Percentiles rank a stretch among this genome's conserved stretches.
These are phyloP conservation scores for Triops cancriformis DNA, from an alignment of 1,140 invertebrate genomes.

Conservation along the genomic window DNA sequence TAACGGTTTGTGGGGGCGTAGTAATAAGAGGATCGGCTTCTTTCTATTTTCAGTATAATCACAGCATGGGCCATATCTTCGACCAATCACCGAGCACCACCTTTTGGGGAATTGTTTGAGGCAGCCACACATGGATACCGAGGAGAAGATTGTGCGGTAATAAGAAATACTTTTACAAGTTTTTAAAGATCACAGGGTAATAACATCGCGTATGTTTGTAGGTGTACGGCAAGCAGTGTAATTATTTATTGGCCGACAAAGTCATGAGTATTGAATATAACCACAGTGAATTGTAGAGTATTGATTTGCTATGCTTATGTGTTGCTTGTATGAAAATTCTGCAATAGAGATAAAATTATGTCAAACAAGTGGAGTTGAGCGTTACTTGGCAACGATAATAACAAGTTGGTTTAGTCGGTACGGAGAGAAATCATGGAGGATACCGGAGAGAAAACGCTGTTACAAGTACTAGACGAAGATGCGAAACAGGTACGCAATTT, in stretches of 20 bases:
- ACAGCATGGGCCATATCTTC: conserved; percentile 16
- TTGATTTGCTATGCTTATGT: not conserved
- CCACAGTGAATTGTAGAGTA: conserved; percentile 3
- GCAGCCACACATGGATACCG: not conserved
- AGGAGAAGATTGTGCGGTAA: conserved; percentile 18
- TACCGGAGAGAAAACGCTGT: not conserved
- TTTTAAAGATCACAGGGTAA: no score
- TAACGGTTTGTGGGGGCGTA: not conserved
- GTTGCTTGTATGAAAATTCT: conserved; percentile 11
- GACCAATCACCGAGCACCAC: conserved; percentile 10
- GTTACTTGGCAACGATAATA: not conserved
- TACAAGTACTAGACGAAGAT: conserved; percentile 4
- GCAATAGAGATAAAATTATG: conserved; percentile 16
- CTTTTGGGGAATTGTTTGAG: conserved; percentile 9
- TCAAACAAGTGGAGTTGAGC: not conserved
- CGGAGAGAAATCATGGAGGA: not conserved
- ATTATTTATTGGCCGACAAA: not conserved
- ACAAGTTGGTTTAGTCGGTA: conserved; percentile 1
- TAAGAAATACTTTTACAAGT: not conserved
- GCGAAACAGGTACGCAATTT: not conserved
- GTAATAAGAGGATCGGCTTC: not conserved
- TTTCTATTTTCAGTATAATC: not conserved
- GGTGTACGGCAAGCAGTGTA: not conserved
- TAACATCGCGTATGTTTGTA: not conserved
- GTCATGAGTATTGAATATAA: conserved; percentile 12